Conservation (phyloP, 2,888 invertebrate genomes). For the Drosophila algonquin region DNA sequence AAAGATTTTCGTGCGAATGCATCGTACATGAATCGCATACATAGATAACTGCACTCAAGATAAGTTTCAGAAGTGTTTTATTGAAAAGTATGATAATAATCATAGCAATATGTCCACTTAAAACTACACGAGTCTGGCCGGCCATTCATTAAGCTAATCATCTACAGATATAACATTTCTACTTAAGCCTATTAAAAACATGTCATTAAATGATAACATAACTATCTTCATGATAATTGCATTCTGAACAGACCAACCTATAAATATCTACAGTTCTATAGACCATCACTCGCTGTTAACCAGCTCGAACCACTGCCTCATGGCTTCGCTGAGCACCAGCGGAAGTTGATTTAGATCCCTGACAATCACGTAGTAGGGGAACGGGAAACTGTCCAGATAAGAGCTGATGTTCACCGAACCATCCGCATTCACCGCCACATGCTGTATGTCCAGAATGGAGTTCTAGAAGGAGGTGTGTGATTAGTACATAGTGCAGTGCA, state of each 20-base stretch:
- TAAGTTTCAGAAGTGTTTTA: not conserved
- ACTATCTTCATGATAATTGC: not conserved
- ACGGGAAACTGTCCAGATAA: constrained; percentile 98
- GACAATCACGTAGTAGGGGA: constrained; percentile 98
- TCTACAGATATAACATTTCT: not conserved
- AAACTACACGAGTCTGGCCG: not conserved
- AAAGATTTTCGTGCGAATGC: too few relatives aligned
- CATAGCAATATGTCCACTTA: not conserved
- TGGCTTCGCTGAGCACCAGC: constrained; percentile 95
- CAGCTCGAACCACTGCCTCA: constrained; percentile 99
- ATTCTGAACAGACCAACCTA: not conserved
- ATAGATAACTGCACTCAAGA: too few relatives aligned
- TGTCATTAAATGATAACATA: not conserved
- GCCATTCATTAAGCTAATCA: not conserved
- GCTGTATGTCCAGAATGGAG: constrained; percentile 95
- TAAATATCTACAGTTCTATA: not conserved
- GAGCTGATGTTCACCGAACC: constrained; percentile 86
- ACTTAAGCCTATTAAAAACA: not conserved
- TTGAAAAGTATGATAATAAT: not conserved
- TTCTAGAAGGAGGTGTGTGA: constrained; percentile 85
- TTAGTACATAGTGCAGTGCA: not conserved
- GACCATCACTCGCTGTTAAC: constrained; percentile 85
- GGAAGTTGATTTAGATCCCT: constrained; percentile 95
- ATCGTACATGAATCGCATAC: too few relatives aligned
- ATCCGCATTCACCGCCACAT: constrained; percentile 84